These are phyloP conservation scores for Rhopalosiphum nymphaeae DNA, from an alignment of 2,888 invertebrate species.

Conservation along the genomic window DNA sequence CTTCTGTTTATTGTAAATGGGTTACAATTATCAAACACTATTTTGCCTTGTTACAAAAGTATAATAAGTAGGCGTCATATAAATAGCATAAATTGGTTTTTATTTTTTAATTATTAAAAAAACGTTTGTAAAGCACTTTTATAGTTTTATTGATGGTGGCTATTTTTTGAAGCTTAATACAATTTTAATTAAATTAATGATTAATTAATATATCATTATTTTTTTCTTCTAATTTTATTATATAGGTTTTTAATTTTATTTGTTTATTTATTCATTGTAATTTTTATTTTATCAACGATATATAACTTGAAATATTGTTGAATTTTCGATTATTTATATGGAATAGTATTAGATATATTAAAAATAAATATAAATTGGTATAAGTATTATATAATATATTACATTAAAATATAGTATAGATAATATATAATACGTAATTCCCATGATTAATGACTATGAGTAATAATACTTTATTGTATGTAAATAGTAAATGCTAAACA, in stretches of 20 bases:
- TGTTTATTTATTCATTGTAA: not conserved
- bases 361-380: no score
- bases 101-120: not conserved
- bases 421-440: not conserved
- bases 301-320: not conserved
- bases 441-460: not conserved
- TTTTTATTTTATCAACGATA: conserved; percentile 5
- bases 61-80: not conserved
- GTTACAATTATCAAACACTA: no score
- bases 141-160: not conserved
- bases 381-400: not conserved
- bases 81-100: not conserved
- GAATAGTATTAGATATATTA: not conserved
- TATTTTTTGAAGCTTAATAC: not conserved
- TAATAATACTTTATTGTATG: not conserved
- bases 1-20: not conserved
- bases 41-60: not conserved
- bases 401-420: not conserved
- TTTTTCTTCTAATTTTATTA: not conserved
- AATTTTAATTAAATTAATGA: not conserved
- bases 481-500: conserved; percentile 4
- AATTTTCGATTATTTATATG: not conserved
- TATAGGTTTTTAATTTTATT: not conserved
- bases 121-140: not conserved
- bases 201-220: not conserved